Evolutionary conservation across 2,797 vertebrate species (phyloP).

Genomic region (Enteromius radiatus): DNA sequence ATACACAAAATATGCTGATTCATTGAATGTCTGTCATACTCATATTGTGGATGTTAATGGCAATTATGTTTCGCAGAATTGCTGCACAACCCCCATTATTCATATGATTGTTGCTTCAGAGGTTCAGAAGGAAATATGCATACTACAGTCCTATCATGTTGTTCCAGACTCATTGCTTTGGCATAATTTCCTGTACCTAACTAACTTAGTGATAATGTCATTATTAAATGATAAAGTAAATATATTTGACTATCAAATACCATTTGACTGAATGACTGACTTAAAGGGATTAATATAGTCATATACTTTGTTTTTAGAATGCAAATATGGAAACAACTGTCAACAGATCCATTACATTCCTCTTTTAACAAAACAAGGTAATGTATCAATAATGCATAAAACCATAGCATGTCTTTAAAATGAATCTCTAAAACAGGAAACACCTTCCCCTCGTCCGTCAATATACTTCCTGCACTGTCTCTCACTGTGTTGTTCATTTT

Average conservation of each 20-base stretch:
- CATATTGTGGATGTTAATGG: background rate
- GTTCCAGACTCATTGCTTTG: constrained; percentile 27
- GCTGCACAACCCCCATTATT: background rate
- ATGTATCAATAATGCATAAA: background rate
- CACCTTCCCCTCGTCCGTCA: background rate
- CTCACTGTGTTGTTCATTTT: background rate
- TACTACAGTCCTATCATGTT: constrained; percentile 6
- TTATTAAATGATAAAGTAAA: background rate
- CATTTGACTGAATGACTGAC: background rate
- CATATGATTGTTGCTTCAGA: constrained; percentile 13
- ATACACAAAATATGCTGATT: background rate
- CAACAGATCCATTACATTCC: background rate
- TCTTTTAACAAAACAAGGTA: background rate
- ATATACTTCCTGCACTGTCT: constrained; percentile 10
- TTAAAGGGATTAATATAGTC: background rate
- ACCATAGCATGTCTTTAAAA: background rate
- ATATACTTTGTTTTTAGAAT: background rate
- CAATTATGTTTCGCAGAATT: background rate
- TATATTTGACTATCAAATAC: too few relatives aligned
- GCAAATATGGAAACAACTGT: background rate
- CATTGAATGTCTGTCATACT: constrained; percentile 13
- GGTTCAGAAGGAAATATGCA: constrained; percentile 17
- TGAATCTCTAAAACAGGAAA: constrained; percentile 1
- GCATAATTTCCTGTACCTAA: constrained; percentile 1
- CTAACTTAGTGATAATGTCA: constrained; percentile 16